Evolutionary conservation across 2,888 invertebrate genomes (phyloP).

Genomic region (Argyra leucocephala): DNA sequence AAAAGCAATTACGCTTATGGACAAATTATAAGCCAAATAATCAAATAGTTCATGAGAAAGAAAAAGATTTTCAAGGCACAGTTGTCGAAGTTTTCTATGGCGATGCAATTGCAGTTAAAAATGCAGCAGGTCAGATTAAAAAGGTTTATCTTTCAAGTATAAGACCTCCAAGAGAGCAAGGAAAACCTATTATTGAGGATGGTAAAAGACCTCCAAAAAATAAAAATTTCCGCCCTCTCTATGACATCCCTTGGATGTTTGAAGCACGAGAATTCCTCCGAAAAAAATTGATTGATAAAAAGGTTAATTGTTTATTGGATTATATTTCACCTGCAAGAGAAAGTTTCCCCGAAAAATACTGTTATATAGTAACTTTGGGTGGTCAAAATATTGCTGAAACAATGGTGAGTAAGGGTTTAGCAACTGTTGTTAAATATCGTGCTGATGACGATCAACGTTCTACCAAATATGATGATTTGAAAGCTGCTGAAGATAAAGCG

Average conservation of each 20-base stretch:
- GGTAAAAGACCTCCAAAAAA: constrained; percentile 60
- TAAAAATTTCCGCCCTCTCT: constrained; percentile 78
- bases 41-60: constrained; percentile 63
- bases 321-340: constrained; percentile 94
- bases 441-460: constrained; percentile 95
- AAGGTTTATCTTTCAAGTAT: constrained; percentile 95
- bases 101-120: constrained; percentile 81
- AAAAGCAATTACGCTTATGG: constrained; percentile 80
- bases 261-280: constrained; percentile 95
- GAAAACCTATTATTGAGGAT: constrained; percentile 52
- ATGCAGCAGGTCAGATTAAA: constrained; percentile 64
- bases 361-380: constrained; percentile 82
- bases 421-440: constrained; percentile 84
- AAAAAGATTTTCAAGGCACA: constrained; percentile 70
- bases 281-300: constrained; percentile 91
- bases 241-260: constrained; percentile 98
- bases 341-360: constrained; percentile 87
- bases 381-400: constrained; percentile 89
- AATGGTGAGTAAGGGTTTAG: constrained; percentile 82
- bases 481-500: constrained; percentile 89
- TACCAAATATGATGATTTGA: constrained; percentile 80
- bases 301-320: constrained; percentile 83
- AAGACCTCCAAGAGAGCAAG: constrained; percentile 74
- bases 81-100: constrained; percentile 89
- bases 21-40: constrained; percentile 74